Conservation (phyloP, 2,797 vertebrate genomes). For the Sparidentex hasta region DNA sequence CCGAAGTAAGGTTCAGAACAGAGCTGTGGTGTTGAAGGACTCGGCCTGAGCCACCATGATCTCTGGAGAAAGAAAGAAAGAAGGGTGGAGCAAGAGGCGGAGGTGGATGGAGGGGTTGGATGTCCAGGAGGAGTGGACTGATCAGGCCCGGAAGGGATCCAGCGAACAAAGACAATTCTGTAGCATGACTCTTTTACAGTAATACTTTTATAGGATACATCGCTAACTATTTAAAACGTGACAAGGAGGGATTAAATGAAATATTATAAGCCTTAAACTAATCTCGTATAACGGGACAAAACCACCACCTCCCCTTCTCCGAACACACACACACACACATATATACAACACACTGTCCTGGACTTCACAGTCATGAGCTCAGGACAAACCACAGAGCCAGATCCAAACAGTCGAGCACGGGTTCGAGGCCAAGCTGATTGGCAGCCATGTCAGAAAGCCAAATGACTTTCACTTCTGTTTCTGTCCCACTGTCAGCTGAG, state of each 20-base stretch:
- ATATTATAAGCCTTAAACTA: conserved; percentile 83
- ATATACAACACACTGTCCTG: conserved; percentile 33
- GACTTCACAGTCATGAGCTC: conserved; percentile 74
- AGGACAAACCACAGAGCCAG: conserved; percentile 74
- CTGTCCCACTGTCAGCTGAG: conserved; percentile 33
- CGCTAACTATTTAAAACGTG: conserved; percentile 36
- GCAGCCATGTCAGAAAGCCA: conserved; percentile 42
- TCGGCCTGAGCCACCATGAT: conserved; percentile 56
- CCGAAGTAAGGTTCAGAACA: conserved; percentile 85
- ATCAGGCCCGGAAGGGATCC: conserved; percentile 39
- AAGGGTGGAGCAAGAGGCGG: conserved; percentile 8
- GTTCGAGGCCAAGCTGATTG: conserved; percentile 17
- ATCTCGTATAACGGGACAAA: conserved; percentile 58
- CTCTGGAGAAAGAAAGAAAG: conserved; percentile 47
- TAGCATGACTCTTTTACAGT: conserved; percentile 79
- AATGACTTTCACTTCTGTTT: conserved; percentile 31
- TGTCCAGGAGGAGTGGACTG: conserved; percentile 64
- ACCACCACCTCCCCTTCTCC: conserved; percentile 8
- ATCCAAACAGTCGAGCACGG: conserved; percentile 36
- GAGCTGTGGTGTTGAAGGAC: conserved; percentile 24
- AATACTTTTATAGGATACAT: conserved; percentile 68
- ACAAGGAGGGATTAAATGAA: conserved; percentile 46
- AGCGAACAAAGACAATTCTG: conserved; percentile 55
- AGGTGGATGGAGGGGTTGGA: neutral
- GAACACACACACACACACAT: neutral